Evolutionary conservation across 1,140 invertebrate genomes (phyloP).

Genomic region (Sitophilus oryzae): DNA sequence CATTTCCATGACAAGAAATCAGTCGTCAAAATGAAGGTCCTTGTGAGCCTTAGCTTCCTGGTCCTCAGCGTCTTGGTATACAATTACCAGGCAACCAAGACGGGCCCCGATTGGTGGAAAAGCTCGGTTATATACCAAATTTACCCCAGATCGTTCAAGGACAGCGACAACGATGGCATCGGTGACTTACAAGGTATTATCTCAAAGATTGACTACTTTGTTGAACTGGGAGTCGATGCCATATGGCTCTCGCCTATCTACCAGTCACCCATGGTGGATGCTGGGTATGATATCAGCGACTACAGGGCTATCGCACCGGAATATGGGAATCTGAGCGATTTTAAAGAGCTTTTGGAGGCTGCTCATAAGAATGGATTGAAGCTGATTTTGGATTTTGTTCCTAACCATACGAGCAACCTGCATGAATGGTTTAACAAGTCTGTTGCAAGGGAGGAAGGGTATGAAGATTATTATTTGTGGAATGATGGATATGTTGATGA

Average conservation of each 20-base stretch:
- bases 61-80: too few species aligned
- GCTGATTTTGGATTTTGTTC: conserved; percentile 80
- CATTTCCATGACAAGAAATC: too few species aligned
- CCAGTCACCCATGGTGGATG: conserved; percentile 56
- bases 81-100: neutral
- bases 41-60: too few species aligned
- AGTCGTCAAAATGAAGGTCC: too few species aligned
- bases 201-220: conserved; percentile 56
- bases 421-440: conserved; percentile 75
- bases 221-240: conserved; percentile 57
- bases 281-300: conserved; percentile 69
- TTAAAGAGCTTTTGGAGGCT: conserved; percentile 55
- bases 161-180: conserved; percentile 68
- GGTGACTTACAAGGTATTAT: conserved; percentile 67
- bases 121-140: conserved; percentile 69
- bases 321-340: conserved; percentile 68
- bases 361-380: conserved; percentile 62
- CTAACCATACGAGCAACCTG: conserved; percentile 76
- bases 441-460: conserved; percentile 50
- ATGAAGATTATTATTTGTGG: conserved; percentile 76
- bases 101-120: conserved; percentile 59
- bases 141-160: conserved; percentile 73
- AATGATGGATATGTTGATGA: conserved; percentile 50
- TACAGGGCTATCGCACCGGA: conserved; percentile 64
- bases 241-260: conserved; percentile 61